These are phyloP conservation scores for Tautogolabrus adspersus DNA, from an alignment of 2,113 vertebrate species.

Conservation along the genomic window DNA sequence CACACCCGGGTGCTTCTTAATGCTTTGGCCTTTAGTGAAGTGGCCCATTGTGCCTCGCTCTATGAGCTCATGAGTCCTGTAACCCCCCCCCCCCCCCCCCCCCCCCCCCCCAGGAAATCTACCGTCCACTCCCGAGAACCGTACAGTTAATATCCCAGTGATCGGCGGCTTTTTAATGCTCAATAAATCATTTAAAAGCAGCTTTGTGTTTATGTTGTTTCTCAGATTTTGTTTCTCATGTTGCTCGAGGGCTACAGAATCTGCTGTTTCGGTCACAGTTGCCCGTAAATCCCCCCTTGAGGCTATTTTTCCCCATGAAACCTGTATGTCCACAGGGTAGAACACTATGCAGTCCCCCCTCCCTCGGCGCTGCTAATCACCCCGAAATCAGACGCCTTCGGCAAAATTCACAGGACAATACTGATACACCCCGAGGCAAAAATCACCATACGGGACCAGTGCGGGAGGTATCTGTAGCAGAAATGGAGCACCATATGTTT, in stretches of 20 bases:
- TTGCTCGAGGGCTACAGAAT: slow-evolving; percentile 25
- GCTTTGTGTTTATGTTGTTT: slow-evolving; percentile 51
- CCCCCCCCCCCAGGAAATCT: slow-evolving; percentile 30
- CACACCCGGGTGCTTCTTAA: slow-evolving; percentile 64
- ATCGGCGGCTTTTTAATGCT: slow-evolving; percentile 55
- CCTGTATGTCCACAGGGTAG: slow-evolving; percentile 63
- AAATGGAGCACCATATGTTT: slow-evolving; percentile 81
- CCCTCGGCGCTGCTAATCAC: slow-evolving; percentile 64
- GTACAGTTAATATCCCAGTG: slow-evolving; percentile 26
- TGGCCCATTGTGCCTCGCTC: slow-evolving; percentile 62
- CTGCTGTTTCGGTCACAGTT: slow-evolving; percentile 8
- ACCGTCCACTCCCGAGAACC: slow-evolving; percentile 30
- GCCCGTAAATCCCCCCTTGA: slow-evolving; percentile 59
- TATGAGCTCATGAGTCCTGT: slow-evolving; percentile 57
- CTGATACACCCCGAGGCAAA: slow-evolving; percentile 65
- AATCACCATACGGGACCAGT: slow-evolving; percentile 52
- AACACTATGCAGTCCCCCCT: slow-evolving; percentile 46
- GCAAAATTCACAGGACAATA: slow-evolving; percentile 66
- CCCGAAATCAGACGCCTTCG: slow-evolving; percentile 66
- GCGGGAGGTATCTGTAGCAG: slow-evolving; percentile 63
- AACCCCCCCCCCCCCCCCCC: slow-evolving; percentile 1
- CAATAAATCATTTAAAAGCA: slow-evolving; percentile 38
- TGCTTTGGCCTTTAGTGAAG: slow-evolving; percentile 69
- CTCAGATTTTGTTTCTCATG: slow-evolving; percentile 14
- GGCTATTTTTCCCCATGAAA: slow-evolving; percentile 55